Evolutionary conservation across 2,113 vertebrate species (phyloP).

Genomic region (Callaeas wilsoni): DNA sequence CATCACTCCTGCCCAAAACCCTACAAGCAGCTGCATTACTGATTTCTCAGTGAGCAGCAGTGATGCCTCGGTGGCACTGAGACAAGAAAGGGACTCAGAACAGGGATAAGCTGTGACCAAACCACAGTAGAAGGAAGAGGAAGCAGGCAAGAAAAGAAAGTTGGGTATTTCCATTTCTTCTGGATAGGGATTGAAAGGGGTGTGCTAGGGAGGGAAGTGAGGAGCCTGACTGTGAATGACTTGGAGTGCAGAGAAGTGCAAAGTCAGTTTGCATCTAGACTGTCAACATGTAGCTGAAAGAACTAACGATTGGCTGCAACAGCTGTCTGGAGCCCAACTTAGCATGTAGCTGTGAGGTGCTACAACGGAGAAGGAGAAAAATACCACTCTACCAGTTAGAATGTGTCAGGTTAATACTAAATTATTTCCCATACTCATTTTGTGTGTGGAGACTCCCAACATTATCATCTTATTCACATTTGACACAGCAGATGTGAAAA

Average conservation of each 20-base stretch:
- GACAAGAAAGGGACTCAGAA: background rate
- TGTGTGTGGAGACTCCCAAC: background rate
- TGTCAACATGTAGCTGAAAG: background rate
- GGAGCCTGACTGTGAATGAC: background rate
- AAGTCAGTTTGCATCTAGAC: background rate
- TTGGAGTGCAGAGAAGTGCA: background rate
- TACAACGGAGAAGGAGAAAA: background rate
- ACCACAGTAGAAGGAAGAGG: background rate
- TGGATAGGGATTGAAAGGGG: background rate
- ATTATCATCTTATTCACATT: background rate
- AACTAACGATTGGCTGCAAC: background rate
- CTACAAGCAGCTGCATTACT: background rate
- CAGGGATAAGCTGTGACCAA: background rate
- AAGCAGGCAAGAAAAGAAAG: background rate
- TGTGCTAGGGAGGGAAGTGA: background rate
- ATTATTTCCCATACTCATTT: background rate
- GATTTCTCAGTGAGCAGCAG: background rate
- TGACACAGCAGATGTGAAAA: background rate
- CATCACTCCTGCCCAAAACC: background rate
- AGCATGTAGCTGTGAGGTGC: background rate
- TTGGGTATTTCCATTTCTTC: background rate
- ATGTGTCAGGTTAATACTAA: background rate
- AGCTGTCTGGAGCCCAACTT: background rate
- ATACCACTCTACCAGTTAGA: background rate
- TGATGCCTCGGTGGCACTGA: fast-evolving